These are phyloP conservation scores for Aleiodes testaceus DNA, from an alignment of 2,888 invertebrate species.

Conservation along the genomic window DNA sequence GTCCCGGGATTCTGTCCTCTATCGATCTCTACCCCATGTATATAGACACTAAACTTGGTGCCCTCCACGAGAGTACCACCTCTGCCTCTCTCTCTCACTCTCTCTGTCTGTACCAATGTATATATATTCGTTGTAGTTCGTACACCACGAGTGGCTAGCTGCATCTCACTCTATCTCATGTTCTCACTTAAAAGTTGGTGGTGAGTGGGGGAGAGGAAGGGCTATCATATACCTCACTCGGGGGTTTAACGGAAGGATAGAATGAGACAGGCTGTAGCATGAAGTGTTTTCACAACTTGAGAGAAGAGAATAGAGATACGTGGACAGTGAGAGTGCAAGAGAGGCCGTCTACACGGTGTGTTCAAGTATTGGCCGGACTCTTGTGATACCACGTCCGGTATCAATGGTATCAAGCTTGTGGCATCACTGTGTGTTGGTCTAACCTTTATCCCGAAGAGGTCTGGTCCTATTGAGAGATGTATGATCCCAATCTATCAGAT, in stretches of 20 bases:
- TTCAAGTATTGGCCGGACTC: constrained; percentile 14
- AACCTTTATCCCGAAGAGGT: constrained; percentile 13
- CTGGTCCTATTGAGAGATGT: constrained; percentile 13
- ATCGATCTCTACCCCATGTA: constrained; percentile 67
- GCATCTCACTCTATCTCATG: constrained; percentile 27
- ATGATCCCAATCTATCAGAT: constrained; percentile 25
- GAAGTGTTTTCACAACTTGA: background rate
- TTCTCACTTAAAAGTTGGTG: background rate
- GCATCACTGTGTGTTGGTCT: constrained; percentile 15
- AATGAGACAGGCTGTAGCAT: too few relatives aligned
- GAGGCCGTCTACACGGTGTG: background rate
- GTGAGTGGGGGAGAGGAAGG: constrained; percentile 11
- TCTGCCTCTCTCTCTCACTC: constrained; percentile 46
- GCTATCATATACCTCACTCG: too few relatives aligned
- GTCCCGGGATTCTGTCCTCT: constrained; percentile 72
- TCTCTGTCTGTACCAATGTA: constrained; percentile 29
- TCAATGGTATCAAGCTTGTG: constrained; percentile 26
- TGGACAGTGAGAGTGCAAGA: background rate
- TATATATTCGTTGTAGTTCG: constrained; percentile 9
- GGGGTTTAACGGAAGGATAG: too few relatives aligned
- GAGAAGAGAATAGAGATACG: background rate
- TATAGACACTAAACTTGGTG: constrained; percentile 70
- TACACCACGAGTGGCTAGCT: constrained; percentile 17
- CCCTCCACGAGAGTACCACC: constrained; percentile 58
- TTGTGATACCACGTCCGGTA: constrained; percentile 19